Evolutionary conservation across 2,888 invertebrate species (phyloP), one percentile per base, ranked within the genome.

Genomic region (Aricia artaxerxes): DNA sequence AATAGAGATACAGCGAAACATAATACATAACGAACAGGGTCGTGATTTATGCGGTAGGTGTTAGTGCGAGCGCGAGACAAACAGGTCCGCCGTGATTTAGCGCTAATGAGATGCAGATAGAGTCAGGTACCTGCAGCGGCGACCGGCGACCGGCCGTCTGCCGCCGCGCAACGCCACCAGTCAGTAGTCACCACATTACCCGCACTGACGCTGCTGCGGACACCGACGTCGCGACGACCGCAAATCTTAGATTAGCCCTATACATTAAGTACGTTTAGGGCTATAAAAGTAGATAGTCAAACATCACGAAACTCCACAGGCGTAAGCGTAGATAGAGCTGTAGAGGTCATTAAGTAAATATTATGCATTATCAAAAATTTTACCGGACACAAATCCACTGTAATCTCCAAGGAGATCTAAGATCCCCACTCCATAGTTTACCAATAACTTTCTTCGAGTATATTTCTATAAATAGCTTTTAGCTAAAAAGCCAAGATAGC

Each of bases 61-160:
- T 38, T 38, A 16, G 35, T 69, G 11, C 53, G 57, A 16, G 11
- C 31, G 64, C 64, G 64, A 69, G 13, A 35, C 35, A 13, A 69
- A 69, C 69, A 35, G 69, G 69, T 35, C 69, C 13, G 64, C 31
- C 64, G 69, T 38, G 69, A 69, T 13, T 9, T 53, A 76, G 35
- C 11, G 76, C 53, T 57, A 57, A 76, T 76, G 76, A 76, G 57
- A 76, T 57, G 57, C 76, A 35, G 57, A 76, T 31, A 73, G 73
- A 40, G n/a, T 4, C 44, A 24, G 76, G n/a, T 73, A 73, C 73
- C 24, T 73, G 73, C 76, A 13, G 73, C 35, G 35, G 69, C 35
- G 35, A 64, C 49, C 75, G 75, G 75, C 75, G 75, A 53, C 76
- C 13, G 76, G 76, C 76, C 76, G 76, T 76, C 76, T 76, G 57